Base-by-base conservation (phyloP, 1,140 invertebrate genomes). In the Drosophila baimaii region DNA sequence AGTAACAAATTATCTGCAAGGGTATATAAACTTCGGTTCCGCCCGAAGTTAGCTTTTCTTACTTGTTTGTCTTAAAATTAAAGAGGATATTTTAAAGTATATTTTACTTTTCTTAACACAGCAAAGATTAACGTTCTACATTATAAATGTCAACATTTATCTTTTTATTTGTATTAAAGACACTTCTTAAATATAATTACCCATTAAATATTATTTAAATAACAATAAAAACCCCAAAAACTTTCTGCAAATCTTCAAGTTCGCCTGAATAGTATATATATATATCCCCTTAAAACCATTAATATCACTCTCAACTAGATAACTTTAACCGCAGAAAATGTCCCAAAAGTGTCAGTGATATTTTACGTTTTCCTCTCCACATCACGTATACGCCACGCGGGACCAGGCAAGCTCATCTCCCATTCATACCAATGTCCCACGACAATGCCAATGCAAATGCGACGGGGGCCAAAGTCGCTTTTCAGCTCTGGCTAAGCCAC, bases 401-500 rank as follows among this genome's bases (percentile, higher is more conserved):
- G 51, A 71, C 65, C 17, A 23, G 39, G 39, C 57, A 25, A 66
- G 43, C 65, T 71, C 65, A 70, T 71, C 66, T 71, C n/a, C 51
- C 43, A 71, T 71, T 71, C 43, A 47, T 46, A 54, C 49, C 49
- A 15, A 37, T 69, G 68, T 56, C 68, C 68, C 51, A 52, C 41
- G 66, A 70, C 66, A 65, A 65, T 69, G 68, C 10, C 63, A 56
- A 56, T 69, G 31, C n/a, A 43, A 66, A 62, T 25, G 63, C 59
- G 47, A n/a, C n/a, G n/a, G n/a, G 25, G 12, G 31, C 23, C 33
- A 64, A 63, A 74, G 21, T 44, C 61, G 41, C 58, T 43, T 47
- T 64, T 57, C 47, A 75, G 59, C 57, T 63, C 57, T 63, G 66
- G 74, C 69, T 83, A 49, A 69, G 46, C 69, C 56, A 56, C 57